Conservation (phyloP, 2,888 invertebrate species). For the Orthosia incerta region DNA sequence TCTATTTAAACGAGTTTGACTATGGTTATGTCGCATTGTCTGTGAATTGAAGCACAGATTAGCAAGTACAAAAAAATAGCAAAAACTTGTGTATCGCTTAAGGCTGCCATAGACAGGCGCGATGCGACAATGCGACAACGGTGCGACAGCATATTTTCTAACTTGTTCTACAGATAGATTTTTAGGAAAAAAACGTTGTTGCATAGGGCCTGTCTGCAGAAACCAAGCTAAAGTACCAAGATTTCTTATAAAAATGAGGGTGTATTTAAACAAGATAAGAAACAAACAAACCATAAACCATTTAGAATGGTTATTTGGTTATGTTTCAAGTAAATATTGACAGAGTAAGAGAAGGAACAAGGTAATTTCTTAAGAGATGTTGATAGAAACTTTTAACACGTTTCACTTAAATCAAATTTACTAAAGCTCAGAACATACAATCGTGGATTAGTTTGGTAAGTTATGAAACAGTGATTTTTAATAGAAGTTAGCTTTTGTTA, state of each 20-base stretch:
- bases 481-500: not conserved
- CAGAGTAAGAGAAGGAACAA: conserved; percentile 2
- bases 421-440: not conserved
- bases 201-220: not conserved
- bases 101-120: no score
- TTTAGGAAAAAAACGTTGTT: not conserved
- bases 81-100: not conserved
- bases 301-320: not conserved
- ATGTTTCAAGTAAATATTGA: conserved; percentile 22
- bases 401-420: conserved; percentile 32
- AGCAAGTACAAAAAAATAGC: not conserved
- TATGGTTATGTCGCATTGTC: conserved; percentile 8
- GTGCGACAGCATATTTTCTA: not conserved
- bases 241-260: not conserved
- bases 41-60: not conserved
- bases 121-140: not conserved
- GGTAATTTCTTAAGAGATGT: not conserved
- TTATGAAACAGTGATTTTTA: not conserved
- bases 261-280: conserved; percentile 14
- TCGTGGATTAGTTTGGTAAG: not conserved
- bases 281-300: conserved; percentile 19
- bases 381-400: conserved; percentile 35
- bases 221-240: conserved; percentile 8
- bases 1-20: not conserved
- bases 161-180: not conserved